Conservation (phyloP, 2,888 invertebrate genomes). For the Drosophila atripex region DNA sequence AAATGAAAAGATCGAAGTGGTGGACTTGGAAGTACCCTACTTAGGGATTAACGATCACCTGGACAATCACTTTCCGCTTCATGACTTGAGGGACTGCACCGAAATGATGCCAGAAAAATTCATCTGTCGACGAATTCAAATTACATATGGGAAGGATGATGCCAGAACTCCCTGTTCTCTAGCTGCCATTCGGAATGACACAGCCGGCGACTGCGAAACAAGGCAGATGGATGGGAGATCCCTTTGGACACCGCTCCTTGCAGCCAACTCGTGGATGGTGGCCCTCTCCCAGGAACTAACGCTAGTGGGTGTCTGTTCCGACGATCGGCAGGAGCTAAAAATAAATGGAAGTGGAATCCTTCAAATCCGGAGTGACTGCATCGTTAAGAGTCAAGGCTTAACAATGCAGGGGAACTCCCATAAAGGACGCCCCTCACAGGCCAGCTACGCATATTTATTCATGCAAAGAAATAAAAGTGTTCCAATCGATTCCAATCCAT, state of each 20-base stretch:
- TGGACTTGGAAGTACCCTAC: conserved; percentile 21
- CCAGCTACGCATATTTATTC: conserved; percentile 11
- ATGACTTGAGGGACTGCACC: conserved; percentile 12
- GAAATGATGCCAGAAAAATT: conserved; percentile 12
- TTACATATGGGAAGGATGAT: conserved; percentile 15
- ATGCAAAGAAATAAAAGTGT: not conserved
- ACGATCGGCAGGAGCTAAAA: conserved; percentile 16
- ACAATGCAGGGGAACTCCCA: not conserved
- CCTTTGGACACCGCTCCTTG: conserved; percentile 20
- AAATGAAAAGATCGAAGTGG: conserved; percentile 6
- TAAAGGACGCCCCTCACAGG: conserved; percentile 2
- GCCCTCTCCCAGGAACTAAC: conserved; percentile 11
- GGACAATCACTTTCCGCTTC: conserved; percentile 17
- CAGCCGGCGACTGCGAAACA: not conserved
- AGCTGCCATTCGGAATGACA: conserved; percentile 17
- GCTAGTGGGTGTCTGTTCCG: conserved; percentile 23
- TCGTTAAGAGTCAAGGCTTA: conserved; percentile 16
- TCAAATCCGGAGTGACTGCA: conserved; percentile 19
- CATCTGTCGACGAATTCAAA: not conserved
- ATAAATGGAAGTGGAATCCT: conserved; percentile 26
- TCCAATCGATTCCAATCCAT: not conserved
- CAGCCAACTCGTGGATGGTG: conserved; percentile 34
- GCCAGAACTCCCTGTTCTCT: conserved; percentile 7
- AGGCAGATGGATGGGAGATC: not conserved
- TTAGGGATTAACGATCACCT: conserved; percentile 19